Evolutionary conservation across 1,140 invertebrate genomes (phyloP).

Genomic region (Araneus ventricosus): DNA sequence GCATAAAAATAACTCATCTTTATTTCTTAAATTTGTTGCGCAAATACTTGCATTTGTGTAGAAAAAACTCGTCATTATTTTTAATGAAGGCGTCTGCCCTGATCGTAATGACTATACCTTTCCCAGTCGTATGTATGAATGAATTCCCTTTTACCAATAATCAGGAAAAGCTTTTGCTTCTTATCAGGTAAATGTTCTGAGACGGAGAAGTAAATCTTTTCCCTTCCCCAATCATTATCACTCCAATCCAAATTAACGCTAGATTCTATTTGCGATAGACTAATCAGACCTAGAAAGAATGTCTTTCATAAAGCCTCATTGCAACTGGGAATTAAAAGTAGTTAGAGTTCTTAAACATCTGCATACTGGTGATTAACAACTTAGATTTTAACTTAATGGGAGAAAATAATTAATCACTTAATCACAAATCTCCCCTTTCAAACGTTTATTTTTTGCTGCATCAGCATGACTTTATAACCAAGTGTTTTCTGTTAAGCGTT

Average conservation of each 20-base stretch:
- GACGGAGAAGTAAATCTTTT: constrained; percentile 1
- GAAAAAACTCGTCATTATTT: constrained; percentile 11
- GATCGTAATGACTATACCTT: constrained; percentile 6
- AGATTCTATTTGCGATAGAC: not conserved
- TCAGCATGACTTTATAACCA: too few relatives aligned
- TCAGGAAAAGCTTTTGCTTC: constrained; percentile 6
- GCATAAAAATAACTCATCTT: not conserved
- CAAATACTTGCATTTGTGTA: not conserved
- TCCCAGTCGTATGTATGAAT: constrained; percentile 7
- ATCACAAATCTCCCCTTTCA: not conserved
- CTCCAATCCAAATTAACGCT: constrained; percentile 10
- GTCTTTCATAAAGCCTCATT: not conserved
- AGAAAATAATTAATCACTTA: constrained; percentile 12
- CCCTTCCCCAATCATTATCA: constrained; percentile 20
- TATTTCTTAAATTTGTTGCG: not conserved
- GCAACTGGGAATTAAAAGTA: constrained; percentile 25
- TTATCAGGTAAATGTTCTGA: not conserved
- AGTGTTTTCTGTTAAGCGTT: not conserved
- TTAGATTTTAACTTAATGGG: constrained; percentile 17
- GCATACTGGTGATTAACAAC: not conserved
- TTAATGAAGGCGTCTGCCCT: constrained; percentile 31
- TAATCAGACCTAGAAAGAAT: not conserved
- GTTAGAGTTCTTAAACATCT: not conserved
- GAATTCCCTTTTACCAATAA: constrained; percentile 30
- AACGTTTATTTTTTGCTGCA: not conserved